Evolutionary conservation across 2,113 vertebrate genomes (phyloP).

Genomic region (Myodes glareolus): DNA sequence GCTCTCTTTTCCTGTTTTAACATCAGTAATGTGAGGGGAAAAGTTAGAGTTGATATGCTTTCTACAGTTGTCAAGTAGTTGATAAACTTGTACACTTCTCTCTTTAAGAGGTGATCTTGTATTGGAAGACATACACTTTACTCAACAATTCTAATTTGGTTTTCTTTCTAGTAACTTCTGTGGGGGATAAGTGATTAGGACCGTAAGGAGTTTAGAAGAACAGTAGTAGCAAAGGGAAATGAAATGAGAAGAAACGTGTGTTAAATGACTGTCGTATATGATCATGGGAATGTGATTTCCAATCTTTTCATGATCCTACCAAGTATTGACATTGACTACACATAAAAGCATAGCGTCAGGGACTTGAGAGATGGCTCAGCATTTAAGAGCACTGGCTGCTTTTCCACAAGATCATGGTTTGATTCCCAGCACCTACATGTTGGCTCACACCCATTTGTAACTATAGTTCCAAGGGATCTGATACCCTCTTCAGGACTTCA

Average conservation of each 20-base stretch:
- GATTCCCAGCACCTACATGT: neutral
- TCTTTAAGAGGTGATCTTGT: neutral
- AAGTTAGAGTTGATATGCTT: conserved; percentile 9
- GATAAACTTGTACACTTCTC: neutral
- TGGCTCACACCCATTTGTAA: neutral
- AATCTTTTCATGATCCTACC: neutral
- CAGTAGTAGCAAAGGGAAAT: neutral
- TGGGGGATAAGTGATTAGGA: neutral
- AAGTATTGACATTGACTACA: neutral
- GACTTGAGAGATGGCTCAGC: neutral
- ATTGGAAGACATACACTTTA: neutral
- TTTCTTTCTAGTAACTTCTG: neutral
- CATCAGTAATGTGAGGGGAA: neutral
- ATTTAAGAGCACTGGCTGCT: neutral
- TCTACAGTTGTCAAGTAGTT: conserved; percentile 18
- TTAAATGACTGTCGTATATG: neutral
- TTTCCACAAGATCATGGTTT: neutral
- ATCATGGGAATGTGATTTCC: neutral
- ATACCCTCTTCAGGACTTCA: neutral
- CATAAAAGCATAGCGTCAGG: neutral
- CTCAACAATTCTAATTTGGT: neutral
- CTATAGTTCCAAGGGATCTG: neutral
- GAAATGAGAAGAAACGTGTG: neutral
- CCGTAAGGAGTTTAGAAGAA: neutral
- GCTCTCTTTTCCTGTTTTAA: neutral